Conservation (phyloP, 2,888 invertebrate genomes). For the Cosmopolites sordidus region DNA sequence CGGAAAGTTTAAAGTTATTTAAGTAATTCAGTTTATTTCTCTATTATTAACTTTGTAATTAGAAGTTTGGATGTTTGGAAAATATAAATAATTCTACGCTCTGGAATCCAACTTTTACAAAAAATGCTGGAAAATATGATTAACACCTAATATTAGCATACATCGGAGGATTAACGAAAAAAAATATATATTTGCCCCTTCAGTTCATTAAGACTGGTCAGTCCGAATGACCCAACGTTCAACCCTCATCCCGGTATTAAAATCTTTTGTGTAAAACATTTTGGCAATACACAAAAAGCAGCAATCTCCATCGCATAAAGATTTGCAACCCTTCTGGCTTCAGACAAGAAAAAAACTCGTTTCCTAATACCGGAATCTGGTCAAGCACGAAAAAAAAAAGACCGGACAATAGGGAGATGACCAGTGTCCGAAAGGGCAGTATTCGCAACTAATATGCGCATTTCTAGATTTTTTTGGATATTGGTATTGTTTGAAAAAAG, state of each 20-base stretch:
- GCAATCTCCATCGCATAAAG: constrained; percentile 23
- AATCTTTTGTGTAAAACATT: constrained; percentile 18
- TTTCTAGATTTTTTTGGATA: not conserved
- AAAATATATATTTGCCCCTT: no score
- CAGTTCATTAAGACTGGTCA: not conserved
- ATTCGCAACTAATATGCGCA: constrained; percentile 2
- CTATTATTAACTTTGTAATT: no score
- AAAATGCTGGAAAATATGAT: no score
- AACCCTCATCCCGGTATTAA: not conserved
- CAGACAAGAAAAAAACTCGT: constrained; percentile 33
- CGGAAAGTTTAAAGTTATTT: no score
- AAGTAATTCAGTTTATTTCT: no score
- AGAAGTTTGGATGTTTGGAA: no score
- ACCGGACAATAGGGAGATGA: constrained; percentile 22
- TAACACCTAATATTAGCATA: no score
- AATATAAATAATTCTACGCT: no score
- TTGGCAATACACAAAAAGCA: constrained; percentile 26
- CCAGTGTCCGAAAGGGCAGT: constrained; percentile 19
- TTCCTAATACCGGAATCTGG: constrained; percentile 28
- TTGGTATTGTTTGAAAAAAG: not conserved
- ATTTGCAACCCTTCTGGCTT: constrained; percentile 23
- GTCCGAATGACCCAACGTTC: not conserved
- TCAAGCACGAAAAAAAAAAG: constrained; percentile 27
- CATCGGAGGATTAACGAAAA: no score
- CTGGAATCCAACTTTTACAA: no score